These are phyloP conservation scores for Agelas oroides DNA, from an alignment of 37 sponge, comb jelly and placozoan species.

Conservation along the genomic window DNA sequence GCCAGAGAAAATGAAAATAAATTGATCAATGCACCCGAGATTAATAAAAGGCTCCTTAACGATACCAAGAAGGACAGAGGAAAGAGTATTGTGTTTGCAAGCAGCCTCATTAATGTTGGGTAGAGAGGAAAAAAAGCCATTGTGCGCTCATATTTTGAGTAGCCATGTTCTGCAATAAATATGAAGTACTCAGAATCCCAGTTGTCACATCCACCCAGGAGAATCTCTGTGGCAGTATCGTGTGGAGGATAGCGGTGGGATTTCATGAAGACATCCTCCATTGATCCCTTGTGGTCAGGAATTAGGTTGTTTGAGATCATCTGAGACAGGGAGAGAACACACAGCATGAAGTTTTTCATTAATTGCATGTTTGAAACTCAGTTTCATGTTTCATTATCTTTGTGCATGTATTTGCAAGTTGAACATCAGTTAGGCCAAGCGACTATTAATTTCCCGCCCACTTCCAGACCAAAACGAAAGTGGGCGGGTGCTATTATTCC, in stretches of 20 bases:
- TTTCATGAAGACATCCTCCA: slow-evolving; percentile 75
- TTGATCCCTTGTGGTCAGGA: slow-evolving; percentile 84
- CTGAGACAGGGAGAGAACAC: slow-evolving; percentile 7
- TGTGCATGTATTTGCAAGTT: background rate
- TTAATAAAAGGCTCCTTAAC: slow-evolving; percentile 43
- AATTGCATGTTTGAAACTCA: background rate
- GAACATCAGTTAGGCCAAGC: too few relatives aligned
- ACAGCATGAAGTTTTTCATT: too few relatives aligned
- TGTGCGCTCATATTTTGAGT: slow-evolving; percentile 73
- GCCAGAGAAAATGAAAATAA: slow-evolving; percentile 71
- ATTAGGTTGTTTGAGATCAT: slow-evolving; percentile 53
- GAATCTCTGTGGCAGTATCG: slow-evolving; percentile 35
- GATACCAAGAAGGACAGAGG: slow-evolving; percentile 53
- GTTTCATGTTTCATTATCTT: too few relatives aligned
- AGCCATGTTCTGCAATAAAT: slow-evolving; percentile 85
- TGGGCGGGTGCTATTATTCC: too few relatives aligned
- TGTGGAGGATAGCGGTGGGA: slow-evolving; percentile 52
- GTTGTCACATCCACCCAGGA: slow-evolving; percentile 83
- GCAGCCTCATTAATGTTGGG: slow-evolving; percentile 62
- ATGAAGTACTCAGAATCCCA: slow-evolving; percentile 97
- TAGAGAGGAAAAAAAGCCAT: slow-evolving; percentile 96
- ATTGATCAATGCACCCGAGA: slow-evolving; percentile 76
- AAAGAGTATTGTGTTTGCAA: slow-evolving; percentile 37
- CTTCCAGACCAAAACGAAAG: too few relatives aligned
- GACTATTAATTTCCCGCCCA: too few relatives aligned